Conservation (phyloP, 2,888 invertebrate genomes). For the Ichneumoninae sp. region DNA sequence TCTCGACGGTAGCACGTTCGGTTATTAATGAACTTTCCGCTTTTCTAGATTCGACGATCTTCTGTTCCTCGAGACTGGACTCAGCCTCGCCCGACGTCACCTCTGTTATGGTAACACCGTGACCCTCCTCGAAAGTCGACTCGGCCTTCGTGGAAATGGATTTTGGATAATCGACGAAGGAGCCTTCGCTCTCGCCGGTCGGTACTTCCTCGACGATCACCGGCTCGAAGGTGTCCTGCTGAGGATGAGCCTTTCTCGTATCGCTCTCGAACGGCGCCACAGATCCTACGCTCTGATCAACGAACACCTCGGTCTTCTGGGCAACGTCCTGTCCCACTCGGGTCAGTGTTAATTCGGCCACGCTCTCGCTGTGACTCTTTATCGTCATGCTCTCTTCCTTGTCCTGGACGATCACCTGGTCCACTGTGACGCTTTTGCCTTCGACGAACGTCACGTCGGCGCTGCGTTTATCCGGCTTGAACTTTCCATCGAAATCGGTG, state of each 20-base stretch:
- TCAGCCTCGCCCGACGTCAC: conserved; percentile 87
- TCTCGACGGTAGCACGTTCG: conserved; percentile 76
- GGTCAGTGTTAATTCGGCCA: conserved; percentile 72
- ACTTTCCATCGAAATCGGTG: conserved; percentile 71
- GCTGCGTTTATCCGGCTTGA: conserved; percentile 75
- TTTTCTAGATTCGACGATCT: conserved; percentile 76
- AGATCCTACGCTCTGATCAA: conserved; percentile 78
- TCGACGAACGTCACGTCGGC: conserved; percentile 80
- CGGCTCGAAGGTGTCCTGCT: conserved; percentile 77
- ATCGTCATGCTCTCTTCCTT: conserved; percentile 77
- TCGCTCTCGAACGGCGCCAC: conserved; percentile 73
- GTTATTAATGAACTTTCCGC: conserved; percentile 78
- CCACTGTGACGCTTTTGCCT: conserved; percentile 79
- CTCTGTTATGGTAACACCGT: conserved; percentile 86
- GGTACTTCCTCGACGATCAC: conserved; percentile 77
- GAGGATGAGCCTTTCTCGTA: conserved; percentile 74
- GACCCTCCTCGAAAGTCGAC: conserved; percentile 82
- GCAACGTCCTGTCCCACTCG: conserved; percentile 80
- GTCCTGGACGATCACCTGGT: conserved; percentile 81
- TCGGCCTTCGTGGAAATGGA: conserved; percentile 78
- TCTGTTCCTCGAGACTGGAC: conserved; percentile 83
- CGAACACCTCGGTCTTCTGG: conserved; percentile 79
- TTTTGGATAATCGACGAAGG: conserved; percentile 75
- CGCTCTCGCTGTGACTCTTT: conserved; percentile 70
- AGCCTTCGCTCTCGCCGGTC: conserved; percentile 76